These are phyloP conservation scores for Aptenodytes patagonicus DNA, from an alignment of 2,113 vertebrate genomes.

Conservation along the genomic window DNA sequence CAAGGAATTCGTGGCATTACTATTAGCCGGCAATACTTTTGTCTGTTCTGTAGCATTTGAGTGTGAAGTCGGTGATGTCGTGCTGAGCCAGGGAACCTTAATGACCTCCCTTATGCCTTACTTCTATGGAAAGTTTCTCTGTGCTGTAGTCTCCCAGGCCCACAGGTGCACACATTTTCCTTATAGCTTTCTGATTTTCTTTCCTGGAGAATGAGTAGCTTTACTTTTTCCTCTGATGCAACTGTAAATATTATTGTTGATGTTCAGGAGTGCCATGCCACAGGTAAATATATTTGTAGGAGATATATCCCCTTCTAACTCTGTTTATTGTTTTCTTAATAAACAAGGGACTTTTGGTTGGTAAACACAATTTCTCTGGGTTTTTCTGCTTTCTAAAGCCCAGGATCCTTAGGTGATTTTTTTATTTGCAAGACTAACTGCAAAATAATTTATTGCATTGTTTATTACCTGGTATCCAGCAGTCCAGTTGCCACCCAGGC, in stretches of 20 bases:
- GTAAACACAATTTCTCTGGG: slow-evolving; percentile 58
- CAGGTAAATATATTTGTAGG: background rate
- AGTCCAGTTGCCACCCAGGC: background rate
- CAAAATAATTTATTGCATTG: background rate
- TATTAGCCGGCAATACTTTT: background rate
- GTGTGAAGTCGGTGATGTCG: background rate
- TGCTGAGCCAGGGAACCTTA: background rate
- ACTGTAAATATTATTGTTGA: background rate
- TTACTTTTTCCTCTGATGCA: background rate
- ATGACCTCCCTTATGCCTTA: background rate
- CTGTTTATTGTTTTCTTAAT: background rate
- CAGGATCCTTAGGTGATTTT: slow-evolving; percentile 1
- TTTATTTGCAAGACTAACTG: background rate
- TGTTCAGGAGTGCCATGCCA: background rate
- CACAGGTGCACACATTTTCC: background rate
- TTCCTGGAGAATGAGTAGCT: background rate
- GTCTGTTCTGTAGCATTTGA: background rate
- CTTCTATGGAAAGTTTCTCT: background rate
- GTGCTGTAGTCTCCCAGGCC: background rate
- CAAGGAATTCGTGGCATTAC: background rate
- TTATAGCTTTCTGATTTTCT: background rate
- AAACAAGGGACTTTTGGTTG: background rate
- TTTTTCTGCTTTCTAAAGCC: slow-evolving; percentile 67
- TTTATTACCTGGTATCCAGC: background rate
- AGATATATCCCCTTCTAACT: background rate